phyloP scores from a whole-genome alignment of 2,888 invertebrate genomes.

The Thereva unica region DNA sequence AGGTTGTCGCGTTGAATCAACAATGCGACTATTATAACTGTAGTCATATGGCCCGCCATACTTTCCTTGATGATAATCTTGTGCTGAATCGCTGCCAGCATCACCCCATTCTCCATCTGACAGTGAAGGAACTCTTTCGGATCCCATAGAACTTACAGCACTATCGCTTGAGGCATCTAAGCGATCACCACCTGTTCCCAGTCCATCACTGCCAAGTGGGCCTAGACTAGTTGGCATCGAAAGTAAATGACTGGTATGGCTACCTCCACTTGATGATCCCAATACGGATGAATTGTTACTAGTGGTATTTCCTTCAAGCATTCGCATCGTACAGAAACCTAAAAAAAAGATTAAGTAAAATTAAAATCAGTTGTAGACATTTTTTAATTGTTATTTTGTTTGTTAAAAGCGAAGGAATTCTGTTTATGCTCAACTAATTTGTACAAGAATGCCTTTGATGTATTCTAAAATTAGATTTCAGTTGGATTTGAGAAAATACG shows the following conservation, averaged over 20 bases:
- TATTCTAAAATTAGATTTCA: no score
- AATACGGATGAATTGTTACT: constrained; percentile 57
- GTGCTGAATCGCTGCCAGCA: constrained; percentile 80
- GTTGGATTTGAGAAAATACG: no score
- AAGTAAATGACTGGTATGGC: constrained; percentile 38
- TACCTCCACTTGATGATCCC: constrained; percentile 47
- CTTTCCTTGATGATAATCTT: constrained; percentile 70
- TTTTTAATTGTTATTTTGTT: no score
- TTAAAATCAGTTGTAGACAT: no score
- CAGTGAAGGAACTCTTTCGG: constrained; percentile 83
- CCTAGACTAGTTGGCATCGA: constrained; percentile 43
- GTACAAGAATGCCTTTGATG: no score
- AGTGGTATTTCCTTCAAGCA: constrained; percentile 66
- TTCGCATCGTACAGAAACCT: constrained; percentile 89
- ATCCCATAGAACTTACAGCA: constrained; percentile 91
- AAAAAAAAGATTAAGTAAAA: constrained; percentile 44
- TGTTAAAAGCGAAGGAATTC: no score
- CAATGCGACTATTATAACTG: constrained; percentile 65
- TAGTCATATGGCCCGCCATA: constrained; percentile 71
- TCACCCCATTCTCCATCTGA: constrained; percentile 93
- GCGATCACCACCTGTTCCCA: constrained; percentile 61
- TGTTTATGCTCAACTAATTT: no score
- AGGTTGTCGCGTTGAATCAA: constrained; percentile 63
- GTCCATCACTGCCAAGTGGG: constrained; percentile 59
- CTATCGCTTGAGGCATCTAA: constrained; percentile 88